Evolutionary conservation across 1,140 invertebrate genomes (phyloP), one percentile per base, ranked within the genome.

Genomic region (Trypoxylus dichotomus): DNA sequence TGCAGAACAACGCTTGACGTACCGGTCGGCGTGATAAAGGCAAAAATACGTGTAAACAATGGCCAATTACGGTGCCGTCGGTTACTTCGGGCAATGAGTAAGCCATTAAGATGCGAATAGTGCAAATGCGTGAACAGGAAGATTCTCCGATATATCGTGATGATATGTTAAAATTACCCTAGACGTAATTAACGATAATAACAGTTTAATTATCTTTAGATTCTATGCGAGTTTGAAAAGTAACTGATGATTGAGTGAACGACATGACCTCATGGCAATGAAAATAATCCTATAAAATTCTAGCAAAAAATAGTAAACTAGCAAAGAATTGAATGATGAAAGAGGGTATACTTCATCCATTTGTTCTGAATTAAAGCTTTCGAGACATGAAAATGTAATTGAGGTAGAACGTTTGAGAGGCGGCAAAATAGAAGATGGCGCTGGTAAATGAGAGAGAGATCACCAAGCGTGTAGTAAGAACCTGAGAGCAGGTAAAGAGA

Each of bases 31-130:
- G 60, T 27, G 21, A 27, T 27, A 19, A 63, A 21, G 25, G 60
- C 32, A 25, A 63, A 63, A 63, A 27, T 24, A 63, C 60, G 60
- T 63, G 60, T 63, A 63, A 63, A 63, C 60, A 63, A 63, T 63
- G 60, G 60, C 60, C 60, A 63, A 63, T 63, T 63, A 63, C 21
- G 3, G 19, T 63, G n/a, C 60, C 21, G n/a, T 27, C 6, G 15
- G 60, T 63, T 37, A 63, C 60, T 63, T 27, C 2, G 19, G 3
- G 15, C 60, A 24, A 63, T 63, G 60, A 63, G 60, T 63, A 27
- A 63, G 60, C 19, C 19, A 25, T 63, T 63, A 63, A 27, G 60
- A 63, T 63, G 60, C 60, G 21, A 21, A 63, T 11, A 24, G 25
- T 1, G 60, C 25, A 19, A 63, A 63, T 63, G 60, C 60, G 60